Base-by-base conservation (phyloP, 2,888 invertebrate species). In the Melinaea menophilus region DNA sequence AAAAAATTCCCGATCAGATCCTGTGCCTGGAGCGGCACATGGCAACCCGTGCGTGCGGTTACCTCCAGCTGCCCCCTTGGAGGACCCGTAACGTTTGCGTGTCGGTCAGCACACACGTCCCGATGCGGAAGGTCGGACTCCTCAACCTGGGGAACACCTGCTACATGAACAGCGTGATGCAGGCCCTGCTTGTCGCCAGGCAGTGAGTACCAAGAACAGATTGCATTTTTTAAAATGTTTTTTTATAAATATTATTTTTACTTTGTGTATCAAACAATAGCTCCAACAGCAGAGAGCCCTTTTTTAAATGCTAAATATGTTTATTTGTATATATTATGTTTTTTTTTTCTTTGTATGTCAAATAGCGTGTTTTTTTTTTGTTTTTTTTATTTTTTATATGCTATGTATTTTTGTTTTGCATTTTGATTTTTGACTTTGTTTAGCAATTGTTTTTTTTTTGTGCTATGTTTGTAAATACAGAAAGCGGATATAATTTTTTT, bases 81-180 rank as follows among this genome's bases (percentile, higher is more conserved):
- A 84, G 80, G 4, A 72, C 75, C 2, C 79, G 80, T 37, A 79
- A 76, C 63, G 69, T 75, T 1, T 74, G 75, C 62, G 57, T 59
- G 22, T 47, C 72, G n/a, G 74, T 74, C 12, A 77, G 71, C 67
- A 71, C 74, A 0, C 79, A 55, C 9, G 45, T 58, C 0, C 66
- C 81, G 5, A 88, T 88, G 66, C 73, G 79, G 37, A 92, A 94
- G 86, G 95, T 95, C 4, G 97, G 97, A 2, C 91, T 97, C 33
- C 92, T 93, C 48, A 97, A 97, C 88, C 90, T 96, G 51, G 96
- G 97, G 37, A 97, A 97, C 76, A 97, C 97, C 0, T 97, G 97
- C 81, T 97, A 96, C 75, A 95, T 97, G 95, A 97, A 97, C 84
- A 96, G 96, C 79, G 94, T 96, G 2, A 85, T 97, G 65, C 97